phyloP scores from a whole-genome alignment of 1,140 invertebrate species.

The Trachymyrmex cornetzi region DNA sequence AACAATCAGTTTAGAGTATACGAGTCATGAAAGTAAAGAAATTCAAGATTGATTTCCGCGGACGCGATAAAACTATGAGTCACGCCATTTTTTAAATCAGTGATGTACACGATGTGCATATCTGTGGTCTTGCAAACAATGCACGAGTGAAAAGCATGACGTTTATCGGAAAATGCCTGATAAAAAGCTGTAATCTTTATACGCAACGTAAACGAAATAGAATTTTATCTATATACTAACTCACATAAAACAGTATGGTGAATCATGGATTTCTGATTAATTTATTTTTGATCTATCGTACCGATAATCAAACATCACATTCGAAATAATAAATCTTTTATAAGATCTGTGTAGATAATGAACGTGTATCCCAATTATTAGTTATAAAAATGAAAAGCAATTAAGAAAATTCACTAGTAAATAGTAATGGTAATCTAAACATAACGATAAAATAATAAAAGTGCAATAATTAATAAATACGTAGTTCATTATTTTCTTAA shows the following conservation, averaged over 20 bases:
- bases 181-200: slow-evolving; percentile 39
- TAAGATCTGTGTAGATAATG: background rate
- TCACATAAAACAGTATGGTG: slow-evolving; percentile 15
- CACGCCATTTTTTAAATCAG: slow-evolving; percentile 46
- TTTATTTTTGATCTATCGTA: slow-evolving; percentile 1
- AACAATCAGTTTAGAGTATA: background rate
- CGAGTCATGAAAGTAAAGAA: slow-evolving; percentile 13
- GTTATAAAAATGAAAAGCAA: background rate
- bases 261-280: slow-evolving; percentile 52
- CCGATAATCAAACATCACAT: background rate
- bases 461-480: background rate
- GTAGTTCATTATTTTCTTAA: background rate
- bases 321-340: background rate
- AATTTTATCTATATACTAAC: slow-evolving; percentile 13
- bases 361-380: background rate
- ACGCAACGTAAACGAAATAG: background rate
- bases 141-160: background rate
- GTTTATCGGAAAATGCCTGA: slow-evolving; percentile 55
- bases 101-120: background rate
- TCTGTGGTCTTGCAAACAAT: slow-evolving; percentile 48
- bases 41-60: slow-evolving; percentile 27
- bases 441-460: background rate
- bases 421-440: background rate
- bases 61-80: slow-evolving; percentile 62
- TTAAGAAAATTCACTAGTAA: background rate